Conservation (phyloP, 2,888 invertebrate species). For the Zygothrica quintamaculata region DNA sequence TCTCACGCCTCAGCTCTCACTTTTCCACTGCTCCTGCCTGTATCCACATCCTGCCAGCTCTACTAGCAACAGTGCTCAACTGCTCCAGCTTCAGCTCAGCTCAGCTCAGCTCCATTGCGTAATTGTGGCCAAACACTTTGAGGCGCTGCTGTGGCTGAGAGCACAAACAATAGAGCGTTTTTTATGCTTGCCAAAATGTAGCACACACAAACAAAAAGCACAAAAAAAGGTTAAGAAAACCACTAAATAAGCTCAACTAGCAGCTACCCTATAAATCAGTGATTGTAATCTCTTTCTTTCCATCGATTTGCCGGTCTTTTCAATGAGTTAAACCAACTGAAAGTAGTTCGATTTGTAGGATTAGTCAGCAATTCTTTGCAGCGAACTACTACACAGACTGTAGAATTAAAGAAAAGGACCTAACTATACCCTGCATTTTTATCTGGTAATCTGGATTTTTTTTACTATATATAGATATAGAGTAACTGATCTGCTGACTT, state of each 20-base stretch:
- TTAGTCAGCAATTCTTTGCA: no score
- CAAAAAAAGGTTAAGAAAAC: constrained; percentile 19
- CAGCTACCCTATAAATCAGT: constrained; percentile 32
- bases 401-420: no score
- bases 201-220: constrained; percentile 18
- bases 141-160: constrained; percentile 39
- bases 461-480: no score
- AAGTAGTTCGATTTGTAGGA: no score
- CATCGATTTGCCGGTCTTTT: no score
- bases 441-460: no score
- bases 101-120: constrained; percentile 69
- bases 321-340: no score
- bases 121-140: constrained; percentile 76
- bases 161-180: constrained; percentile 63
- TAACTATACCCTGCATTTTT: no score
- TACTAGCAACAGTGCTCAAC: no score
- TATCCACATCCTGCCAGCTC: neutral
- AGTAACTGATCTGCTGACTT: no score
- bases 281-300: no score
- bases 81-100: neutral
- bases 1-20: constrained; percentile 53
- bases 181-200: constrained; percentile 55
- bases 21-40: neutral
- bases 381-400: no score
- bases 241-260: neutral